Percentiles rank a stretch among this genome's conserved stretches.
Conservation (phyloP, 2,797 vertebrate species). For the Channa striata region DNA sequence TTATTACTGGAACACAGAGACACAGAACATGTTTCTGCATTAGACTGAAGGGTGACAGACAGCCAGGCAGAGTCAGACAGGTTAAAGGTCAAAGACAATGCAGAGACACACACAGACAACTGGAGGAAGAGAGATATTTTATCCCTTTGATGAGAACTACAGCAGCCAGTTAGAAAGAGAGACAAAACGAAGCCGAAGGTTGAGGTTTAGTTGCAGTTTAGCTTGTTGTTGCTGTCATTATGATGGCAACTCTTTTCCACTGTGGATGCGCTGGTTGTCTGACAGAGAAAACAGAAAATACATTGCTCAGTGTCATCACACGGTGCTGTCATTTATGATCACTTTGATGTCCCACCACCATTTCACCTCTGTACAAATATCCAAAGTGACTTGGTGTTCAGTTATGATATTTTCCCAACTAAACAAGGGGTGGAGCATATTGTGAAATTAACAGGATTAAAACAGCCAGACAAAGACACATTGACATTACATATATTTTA, state of each 20-base stretch:
- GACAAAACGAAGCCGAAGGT: slow-evolving; percentile 13
- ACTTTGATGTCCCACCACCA: no score
- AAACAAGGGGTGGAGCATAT: no score
- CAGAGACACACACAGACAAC: no score
- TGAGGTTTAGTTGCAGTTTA: slow-evolving; percentile 43
- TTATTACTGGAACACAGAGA: slow-evolving; percentile 19
- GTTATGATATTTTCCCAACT: no score
- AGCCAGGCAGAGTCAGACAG: background rate
- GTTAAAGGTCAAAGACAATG: background rate
- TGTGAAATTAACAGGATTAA: no score
- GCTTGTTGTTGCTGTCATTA: slow-evolving; percentile 29
- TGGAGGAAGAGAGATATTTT: background rate
- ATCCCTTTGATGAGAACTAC: slow-evolving; percentile 7
- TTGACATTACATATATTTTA: no score
- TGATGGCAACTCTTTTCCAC: slow-evolving; percentile 25
- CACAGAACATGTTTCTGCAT: slow-evolving; percentile 2
- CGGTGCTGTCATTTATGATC: no score
- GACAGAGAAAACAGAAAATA: slow-evolving; percentile 22
- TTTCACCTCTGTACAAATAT: no score
- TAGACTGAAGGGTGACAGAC: background rate
- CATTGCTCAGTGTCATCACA: no score
- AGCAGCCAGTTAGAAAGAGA: slow-evolving; percentile 7
- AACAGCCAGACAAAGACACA: no score
- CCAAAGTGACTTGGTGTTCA: no score
- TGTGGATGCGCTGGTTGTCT: slow-evolving; percentile 38